These are phyloP conservation scores for Hoplodrina ambigua DNA, from an alignment of 2,888 invertebrate genomes.

Conservation along the genomic window DNA sequence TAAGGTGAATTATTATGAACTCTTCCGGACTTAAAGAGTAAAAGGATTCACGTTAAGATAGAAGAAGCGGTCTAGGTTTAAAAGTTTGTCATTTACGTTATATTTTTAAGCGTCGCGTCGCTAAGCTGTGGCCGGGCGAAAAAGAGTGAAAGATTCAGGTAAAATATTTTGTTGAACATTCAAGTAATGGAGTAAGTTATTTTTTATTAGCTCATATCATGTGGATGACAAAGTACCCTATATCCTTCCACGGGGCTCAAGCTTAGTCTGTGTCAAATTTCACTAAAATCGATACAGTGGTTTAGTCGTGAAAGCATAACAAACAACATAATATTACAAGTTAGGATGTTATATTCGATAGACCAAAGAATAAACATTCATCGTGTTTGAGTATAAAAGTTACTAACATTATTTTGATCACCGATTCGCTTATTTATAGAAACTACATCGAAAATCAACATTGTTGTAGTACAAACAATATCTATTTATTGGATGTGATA, in stretches of 20 bases:
- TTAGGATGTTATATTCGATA: background rate
- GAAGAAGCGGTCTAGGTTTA: constrained; percentile 25
- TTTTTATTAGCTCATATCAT: background rate
- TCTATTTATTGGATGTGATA: constrained; percentile 14
- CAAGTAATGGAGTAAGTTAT: background rate
- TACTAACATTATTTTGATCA: background rate
- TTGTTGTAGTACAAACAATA: constrained; percentile 1
- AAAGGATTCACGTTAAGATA: constrained; percentile 34
- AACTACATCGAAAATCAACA: background rate
- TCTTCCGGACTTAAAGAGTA: constrained; percentile 25
- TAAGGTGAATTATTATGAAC: constrained; percentile 36
- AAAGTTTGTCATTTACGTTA: constrained; percentile 32
- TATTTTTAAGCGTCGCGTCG: constrained; percentile 19
- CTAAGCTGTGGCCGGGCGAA: background rate
- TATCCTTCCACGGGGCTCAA: too few relatives aligned
- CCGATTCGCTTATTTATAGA: background rate
- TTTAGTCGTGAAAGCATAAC: too few relatives aligned
- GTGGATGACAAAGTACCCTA: too few relatives aligned
- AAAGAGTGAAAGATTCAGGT: background rate
- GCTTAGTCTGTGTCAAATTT: too few relatives aligned
- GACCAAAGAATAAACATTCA: background rate
- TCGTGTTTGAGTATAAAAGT: background rate
- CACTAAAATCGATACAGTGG: too few relatives aligned
- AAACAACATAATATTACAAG: too few relatives aligned
- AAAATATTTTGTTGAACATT: background rate